A percentile compares a stretch with the other conserved stretches of the same genome.
Conservation (phyloP, 2,888 invertebrate genomes). For the Lithophane leautieri region DNA sequence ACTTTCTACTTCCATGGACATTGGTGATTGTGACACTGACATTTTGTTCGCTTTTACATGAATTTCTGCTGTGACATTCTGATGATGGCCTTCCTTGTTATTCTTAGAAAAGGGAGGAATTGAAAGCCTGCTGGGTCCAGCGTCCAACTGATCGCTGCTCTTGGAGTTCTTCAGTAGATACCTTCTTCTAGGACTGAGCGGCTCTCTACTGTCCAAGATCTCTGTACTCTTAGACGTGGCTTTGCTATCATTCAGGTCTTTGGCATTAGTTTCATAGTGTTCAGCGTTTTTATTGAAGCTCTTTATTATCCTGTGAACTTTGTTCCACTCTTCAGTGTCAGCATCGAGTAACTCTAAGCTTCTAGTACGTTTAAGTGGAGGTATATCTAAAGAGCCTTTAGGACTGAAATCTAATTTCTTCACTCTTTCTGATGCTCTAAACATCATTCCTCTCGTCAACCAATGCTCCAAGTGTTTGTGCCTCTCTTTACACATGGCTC, state of each 20-base stretch:
- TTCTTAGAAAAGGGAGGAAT: conserved; percentile 76
- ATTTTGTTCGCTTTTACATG: conserved; percentile 85
- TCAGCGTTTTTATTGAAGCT: conserved; percentile 83
- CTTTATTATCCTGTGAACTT: conserved; percentile 81
- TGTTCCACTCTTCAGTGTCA: conserved; percentile 84
- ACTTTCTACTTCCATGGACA: conserved; percentile 79
- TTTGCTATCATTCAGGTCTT: conserved; percentile 84
- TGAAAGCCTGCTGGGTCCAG: conserved; percentile 80
- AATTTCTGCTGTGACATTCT: conserved; percentile 87
- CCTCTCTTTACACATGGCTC: conserved; percentile 91
- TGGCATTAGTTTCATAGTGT: conserved; percentile 82
- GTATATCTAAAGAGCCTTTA: conserved; percentile 89
- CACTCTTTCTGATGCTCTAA: conserved; percentile 89
- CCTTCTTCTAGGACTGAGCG: conserved; percentile 81
- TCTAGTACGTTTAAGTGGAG: conserved; percentile 92
- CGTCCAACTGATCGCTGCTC: conserved; percentile 85
- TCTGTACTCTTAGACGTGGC: conserved; percentile 90
- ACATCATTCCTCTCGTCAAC: conserved; percentile 91
- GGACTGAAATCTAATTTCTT: conserved; percentile 87
- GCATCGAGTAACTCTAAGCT: conserved; percentile 92
- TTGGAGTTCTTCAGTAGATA: conserved; percentile 82
- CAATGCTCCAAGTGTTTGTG: conserved; percentile 93
- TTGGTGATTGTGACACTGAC: conserved; percentile 84
- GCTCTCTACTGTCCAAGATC: conserved; percentile 79
- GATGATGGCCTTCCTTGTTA: conserved; percentile 72